phyloP scores from a whole-genome alignment of 53 echinoderm and acorn worm genomes.

The Holothuria scabra region DNA sequence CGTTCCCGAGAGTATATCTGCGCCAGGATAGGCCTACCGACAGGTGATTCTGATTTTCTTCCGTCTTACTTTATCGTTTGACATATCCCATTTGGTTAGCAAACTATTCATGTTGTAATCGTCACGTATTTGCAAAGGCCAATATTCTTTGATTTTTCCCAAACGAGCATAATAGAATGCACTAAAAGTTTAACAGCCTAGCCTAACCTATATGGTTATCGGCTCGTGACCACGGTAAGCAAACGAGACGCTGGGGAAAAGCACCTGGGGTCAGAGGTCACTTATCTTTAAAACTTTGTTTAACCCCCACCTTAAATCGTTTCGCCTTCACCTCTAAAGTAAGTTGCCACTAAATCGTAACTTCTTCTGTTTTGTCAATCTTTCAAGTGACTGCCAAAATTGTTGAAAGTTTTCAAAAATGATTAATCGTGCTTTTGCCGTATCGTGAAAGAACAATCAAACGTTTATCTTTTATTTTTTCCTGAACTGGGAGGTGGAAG shows the following conservation, averaged over 20 bases:
- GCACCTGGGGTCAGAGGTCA: conserved; percentile 25
- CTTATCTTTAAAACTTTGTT: neutral
- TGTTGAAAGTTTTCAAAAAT: neutral
- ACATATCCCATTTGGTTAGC: conserved; percentile 36
- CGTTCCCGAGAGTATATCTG: conserved; percentile 2
- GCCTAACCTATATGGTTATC: conserved; percentile 12
- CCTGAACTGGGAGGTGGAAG: no score
- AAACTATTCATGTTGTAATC: neutral
- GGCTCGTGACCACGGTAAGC: conserved; percentile 26
- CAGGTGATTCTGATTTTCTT: conserved; percentile 26
- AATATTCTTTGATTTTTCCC: no score
- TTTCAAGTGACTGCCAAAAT: neutral
- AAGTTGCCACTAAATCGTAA: conserved; percentile 2
- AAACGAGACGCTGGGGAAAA: conserved; percentile 36
- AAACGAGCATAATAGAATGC: no score
- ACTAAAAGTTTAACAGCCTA: neutral
- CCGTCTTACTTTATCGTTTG: conserved; percentile 14
- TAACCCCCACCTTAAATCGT: neutral
- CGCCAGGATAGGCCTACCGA: neutral
- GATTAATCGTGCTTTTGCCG: conserved; percentile 19
- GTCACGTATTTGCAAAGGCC: conserved; percentile 1
- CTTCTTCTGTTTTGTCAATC: neutral
- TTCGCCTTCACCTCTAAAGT: conserved; percentile 24
- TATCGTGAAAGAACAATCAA: conserved; percentile 12
- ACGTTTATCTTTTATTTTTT: neutral